Percentiles rank a stretch among this genome's conserved stretches.
These are phyloP conservation scores for Hesperophylax magnus DNA, from an alignment of 1,140 invertebrate genomes.

Conservation along the genomic window DNA sequence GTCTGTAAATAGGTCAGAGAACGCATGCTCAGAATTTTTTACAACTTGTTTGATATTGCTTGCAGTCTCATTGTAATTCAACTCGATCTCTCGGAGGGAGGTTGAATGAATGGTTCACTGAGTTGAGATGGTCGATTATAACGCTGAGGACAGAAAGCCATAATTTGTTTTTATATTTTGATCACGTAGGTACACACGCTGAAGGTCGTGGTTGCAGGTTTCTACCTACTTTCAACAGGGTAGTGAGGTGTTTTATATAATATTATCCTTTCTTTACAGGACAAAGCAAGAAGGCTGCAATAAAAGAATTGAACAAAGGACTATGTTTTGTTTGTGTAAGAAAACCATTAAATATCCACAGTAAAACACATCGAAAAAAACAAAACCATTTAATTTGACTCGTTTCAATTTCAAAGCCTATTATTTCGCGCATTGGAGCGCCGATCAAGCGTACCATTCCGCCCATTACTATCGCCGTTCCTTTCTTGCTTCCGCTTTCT, in stretches of 20 bases:
- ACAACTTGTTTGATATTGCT: not conserved
- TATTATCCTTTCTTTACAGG: too few species aligned
- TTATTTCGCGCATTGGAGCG: conserved; percentile 19
- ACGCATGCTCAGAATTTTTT: conserved; percentile 26
- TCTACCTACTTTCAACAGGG: too few species aligned
- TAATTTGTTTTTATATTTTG: conserved; percentile 39
- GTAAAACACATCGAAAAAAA: not conserved
- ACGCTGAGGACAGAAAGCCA: conserved; percentile 22
- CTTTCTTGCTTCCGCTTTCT: not conserved
- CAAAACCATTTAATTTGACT: not conserved
- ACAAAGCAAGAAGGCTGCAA: too few species aligned
- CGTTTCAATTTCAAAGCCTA: not conserved
- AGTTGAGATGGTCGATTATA: conserved; percentile 26
- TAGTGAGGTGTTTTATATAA: too few species aligned
- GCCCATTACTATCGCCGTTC: conserved; percentile 22
- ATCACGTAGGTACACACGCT: conserved; percentile 17
- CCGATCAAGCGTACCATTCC: conserved; percentile 8
- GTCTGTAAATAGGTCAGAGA: not conserved
- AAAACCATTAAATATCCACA: too few species aligned
- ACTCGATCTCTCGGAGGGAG: conserved; percentile 20
- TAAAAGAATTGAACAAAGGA: too few species aligned
- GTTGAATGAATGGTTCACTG: conserved; percentile 17
- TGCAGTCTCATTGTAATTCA: conserved; percentile 28
- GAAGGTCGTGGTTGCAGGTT: not conserved
- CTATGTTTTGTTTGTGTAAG: too few species aligned